phyloP scores from a whole-genome alignment of 2,888 invertebrate genomes.

The Drosophila affinis region DNA sequence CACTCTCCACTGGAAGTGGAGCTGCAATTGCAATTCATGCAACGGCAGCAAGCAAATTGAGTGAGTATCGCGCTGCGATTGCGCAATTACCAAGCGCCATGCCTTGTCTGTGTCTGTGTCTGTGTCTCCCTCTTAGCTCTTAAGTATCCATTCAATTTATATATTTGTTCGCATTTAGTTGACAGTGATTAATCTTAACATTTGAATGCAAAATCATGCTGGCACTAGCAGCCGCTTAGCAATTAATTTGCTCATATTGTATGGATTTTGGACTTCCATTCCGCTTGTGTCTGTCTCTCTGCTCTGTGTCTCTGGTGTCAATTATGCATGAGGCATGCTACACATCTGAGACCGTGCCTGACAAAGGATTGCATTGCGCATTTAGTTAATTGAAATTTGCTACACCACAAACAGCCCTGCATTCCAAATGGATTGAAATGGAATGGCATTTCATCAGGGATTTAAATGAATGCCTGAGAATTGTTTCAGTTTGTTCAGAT shows the following conservation, averaged over 20 bases:
- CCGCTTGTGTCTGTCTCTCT: no score
- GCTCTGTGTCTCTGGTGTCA: background rate
- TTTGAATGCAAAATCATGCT: conserved; percentile 59
- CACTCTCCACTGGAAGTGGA: conserved; percentile 36
- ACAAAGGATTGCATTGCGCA: conserved; percentile 2
- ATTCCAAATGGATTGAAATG: background rate
- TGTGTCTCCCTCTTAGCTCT: conserved; percentile 37
- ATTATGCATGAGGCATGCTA: conserved; percentile 20
- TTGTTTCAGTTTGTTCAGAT: background rate
- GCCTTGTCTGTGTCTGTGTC: conserved; percentile 36
- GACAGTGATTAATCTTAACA: conserved; percentile 76
- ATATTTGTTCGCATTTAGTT: conserved; percentile 56
- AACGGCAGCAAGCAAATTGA: conserved; percentile 54
- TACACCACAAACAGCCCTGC: background rate
- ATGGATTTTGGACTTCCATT: conserved; percentile 5
- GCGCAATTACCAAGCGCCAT: conserved; percentile 67
- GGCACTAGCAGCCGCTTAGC: conserved; percentile 31
- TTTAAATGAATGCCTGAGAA: background rate
- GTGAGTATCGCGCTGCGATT: conserved; percentile 65
- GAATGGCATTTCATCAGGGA: conserved; percentile 12
- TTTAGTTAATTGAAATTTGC: background rate
- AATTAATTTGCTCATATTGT: conserved; percentile 51
- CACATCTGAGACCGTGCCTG: background rate
- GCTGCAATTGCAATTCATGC: conserved; percentile 62
- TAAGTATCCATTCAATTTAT: conserved; percentile 68